Base-by-base conservation (phyloP, 2,113 vertebrate species). In the Ariopsis seemanni region DNA sequence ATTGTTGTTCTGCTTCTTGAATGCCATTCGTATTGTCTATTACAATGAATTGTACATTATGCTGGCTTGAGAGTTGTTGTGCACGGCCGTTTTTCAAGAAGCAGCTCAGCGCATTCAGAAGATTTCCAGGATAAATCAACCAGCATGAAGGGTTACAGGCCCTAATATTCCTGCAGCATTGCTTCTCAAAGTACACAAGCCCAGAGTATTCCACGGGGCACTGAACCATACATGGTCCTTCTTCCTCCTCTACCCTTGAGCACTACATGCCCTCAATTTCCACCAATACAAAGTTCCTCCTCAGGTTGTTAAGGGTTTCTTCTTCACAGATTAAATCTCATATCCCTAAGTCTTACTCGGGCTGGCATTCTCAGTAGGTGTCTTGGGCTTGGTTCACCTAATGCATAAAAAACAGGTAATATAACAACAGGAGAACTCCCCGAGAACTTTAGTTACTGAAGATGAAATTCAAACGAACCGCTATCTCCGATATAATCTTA, bases 401-500 rank as follows among this genome's bases (percentile, higher is more conserved):
- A 82, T 48, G 77, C 79, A 82, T 88, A 88, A 80, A 82, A 25
- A 17, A 55, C n/a, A 81, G 25, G 67, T 48, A 60, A 62, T 72
- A 85, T 62, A 75, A 75, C 0, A 15, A 11, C 77, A 74, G 57
- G 67, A 82, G 58, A 74, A 62, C 63, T 80, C 30, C 10, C 52
- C 10, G 25, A 78, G 65, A 90, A 86, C 34, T 82, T 86, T 25
- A 55, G 50, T 42, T 71, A 53, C 84, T 84, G 75, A 60, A 87
- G 83, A 86, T 74, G 71, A 85, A 74, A 90, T 83, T 86, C 60
- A 88, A 89, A 86, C 82, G 82, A 80, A 67, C 82, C 53, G 53
- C 90, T 83, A 25, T 53, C 77, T 87, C 83, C 85, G 67, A 83
- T 90, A 87, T 85, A 87, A 91, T 88, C 85, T 12, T 63, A 90